Conservation (phyloP, 2,113 vertebrate genomes). For the Chaetodon auriga region DNA sequence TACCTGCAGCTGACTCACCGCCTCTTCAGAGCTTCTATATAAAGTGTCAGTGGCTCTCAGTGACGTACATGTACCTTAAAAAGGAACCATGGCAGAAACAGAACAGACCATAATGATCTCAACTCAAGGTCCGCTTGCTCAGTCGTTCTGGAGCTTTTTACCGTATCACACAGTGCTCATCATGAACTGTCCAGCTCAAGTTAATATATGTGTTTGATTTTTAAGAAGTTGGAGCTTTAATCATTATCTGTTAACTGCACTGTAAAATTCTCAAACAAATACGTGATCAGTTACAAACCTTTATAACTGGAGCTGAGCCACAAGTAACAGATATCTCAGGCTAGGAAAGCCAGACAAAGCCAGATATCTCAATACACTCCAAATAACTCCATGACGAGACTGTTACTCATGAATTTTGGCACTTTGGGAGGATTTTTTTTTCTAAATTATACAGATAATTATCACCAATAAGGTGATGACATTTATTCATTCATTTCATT, state of each 20-base stretch:
- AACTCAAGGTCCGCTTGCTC: conserved; percentile 1
- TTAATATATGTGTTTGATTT: background rate
- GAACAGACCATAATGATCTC: background rate
- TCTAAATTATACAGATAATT: background rate
- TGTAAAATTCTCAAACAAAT: too few species aligned
- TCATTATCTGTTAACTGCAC: background rate
- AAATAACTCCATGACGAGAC: too few species aligned
- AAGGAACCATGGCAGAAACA: conserved; percentile 23
- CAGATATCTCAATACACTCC: too few species aligned
- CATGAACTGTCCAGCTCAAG: background rate
- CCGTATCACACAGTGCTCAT: background rate
- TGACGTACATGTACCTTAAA: background rate
- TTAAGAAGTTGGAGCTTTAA: background rate
- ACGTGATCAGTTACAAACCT: too few species aligned
- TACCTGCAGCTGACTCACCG: conserved; percentile 71
- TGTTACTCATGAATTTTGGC: background rate
- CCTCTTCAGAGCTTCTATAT: conserved; percentile 43
- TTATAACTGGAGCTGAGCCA: too few species aligned
- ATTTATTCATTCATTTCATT: background rate
- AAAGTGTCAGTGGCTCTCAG: conserved; percentile 53
- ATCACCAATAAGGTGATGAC: background rate
- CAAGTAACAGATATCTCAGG: too few species aligned
- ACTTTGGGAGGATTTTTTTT: background rate
- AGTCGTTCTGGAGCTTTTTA: conserved; percentile 3
- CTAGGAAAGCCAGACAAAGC: too few species aligned